phyloP scores from a whole-genome alignment of 2,113 vertebrate species.

The Zeus faber region DNA sequence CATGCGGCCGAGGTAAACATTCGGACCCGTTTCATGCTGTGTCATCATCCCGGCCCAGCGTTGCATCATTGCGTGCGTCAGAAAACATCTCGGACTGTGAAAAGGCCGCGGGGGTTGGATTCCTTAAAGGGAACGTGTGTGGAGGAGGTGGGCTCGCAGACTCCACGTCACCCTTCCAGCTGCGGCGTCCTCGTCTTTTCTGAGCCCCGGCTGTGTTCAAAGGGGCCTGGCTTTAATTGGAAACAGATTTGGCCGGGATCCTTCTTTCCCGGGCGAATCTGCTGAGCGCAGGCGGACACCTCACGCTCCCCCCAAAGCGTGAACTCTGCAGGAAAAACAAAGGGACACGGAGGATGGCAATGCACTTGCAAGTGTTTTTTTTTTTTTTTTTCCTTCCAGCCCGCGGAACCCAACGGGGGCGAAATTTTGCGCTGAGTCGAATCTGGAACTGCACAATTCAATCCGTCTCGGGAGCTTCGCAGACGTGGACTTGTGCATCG shows the following conservation, averaged over 20 bases:
- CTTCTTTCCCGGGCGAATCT: conserved; percentile 34
- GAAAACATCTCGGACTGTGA: too few relatives aligned
- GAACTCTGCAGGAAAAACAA: conserved; percentile 24
- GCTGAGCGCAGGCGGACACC: conserved; percentile 46
- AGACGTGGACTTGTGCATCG: neutral
- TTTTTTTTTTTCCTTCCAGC: conserved; percentile 8
- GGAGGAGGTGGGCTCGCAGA: neutral
- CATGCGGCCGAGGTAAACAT: too few relatives aligned
- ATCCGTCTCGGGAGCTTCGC: neutral
- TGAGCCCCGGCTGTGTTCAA: neutral
- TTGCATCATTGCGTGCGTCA: too few relatives aligned
- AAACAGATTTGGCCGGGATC: conserved; percentile 45
- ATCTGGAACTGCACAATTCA: neutral
- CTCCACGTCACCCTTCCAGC: neutral
- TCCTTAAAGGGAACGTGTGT: too few relatives aligned
- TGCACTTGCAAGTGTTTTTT: conserved; percentile 12
- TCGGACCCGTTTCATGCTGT: too few relatives aligned
- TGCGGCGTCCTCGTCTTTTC: conserved; percentile 2
- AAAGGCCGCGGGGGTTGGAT: too few relatives aligned
- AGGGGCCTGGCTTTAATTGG: conserved; percentile 33
- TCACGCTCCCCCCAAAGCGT: conserved; percentile 49
- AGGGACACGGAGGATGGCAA: conserved; percentile 11
- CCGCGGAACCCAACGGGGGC: neutral
- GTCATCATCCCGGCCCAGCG: too few relatives aligned
- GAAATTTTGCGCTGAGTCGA: neutral